A percentile compares a stretch with the other conserved stretches of the same genome.
Conservation (phyloP, 1,140 invertebrate species). For the Drosophila ambigua region DNA sequence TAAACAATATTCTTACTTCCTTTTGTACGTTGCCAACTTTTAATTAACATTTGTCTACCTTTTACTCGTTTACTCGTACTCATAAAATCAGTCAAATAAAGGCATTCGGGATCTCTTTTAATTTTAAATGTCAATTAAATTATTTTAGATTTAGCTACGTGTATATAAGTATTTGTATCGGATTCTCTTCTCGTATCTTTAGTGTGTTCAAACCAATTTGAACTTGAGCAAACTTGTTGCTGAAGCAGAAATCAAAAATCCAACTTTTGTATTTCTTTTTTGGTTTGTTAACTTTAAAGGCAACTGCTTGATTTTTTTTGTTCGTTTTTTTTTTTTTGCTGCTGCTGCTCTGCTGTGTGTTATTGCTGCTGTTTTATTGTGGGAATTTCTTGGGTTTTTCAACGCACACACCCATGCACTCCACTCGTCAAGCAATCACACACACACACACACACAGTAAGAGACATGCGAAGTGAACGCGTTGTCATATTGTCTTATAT, state of each 20-base stretch:
- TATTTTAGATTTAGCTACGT: conserved; percentile 43
- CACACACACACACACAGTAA: conserved; percentile 9
- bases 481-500: conserved; percentile 72
- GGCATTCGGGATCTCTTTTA: too few species aligned
- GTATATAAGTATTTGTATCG: conserved; percentile 24
- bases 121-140: conserved; percentile 62
- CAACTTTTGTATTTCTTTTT: conserved; percentile 58
- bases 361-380: conserved; percentile 83
- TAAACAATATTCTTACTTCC: too few species aligned
- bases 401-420: conserved; percentile 68
- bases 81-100: too few species aligned
- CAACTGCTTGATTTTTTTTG: conserved; percentile 64
- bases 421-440: conserved; percentile 28
- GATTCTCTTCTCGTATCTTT: conserved; percentile 30
- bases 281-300: conserved; percentile 74
- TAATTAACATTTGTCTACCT: too few species aligned
- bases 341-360: conserved; percentile 37
- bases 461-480: conserved; percentile 29
- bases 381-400: conserved; percentile 84
- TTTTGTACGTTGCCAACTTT: too few species aligned
- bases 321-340: conserved; percentile 44
- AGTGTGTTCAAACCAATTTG: conserved; percentile 72
- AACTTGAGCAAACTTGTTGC: conserved; percentile 78
- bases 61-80: too few species aligned
- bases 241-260: conserved; percentile 51